These are phyloP conservation scores for Cheilosia scutellata DNA, from an alignment of 2,888 invertebrate species.

Conservation along the genomic window DNA sequence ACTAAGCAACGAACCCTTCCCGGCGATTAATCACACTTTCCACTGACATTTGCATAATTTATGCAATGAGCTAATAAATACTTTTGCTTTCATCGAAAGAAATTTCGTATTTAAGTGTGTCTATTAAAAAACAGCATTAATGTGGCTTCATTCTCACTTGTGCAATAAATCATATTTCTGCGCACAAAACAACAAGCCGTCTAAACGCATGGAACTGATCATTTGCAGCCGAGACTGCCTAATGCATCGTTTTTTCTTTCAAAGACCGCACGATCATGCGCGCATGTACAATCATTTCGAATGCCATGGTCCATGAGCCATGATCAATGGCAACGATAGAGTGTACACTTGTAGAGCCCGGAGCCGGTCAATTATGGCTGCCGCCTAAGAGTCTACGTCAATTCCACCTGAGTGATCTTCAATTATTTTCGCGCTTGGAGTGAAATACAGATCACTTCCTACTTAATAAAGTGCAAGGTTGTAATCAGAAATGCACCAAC, in stretches of 20 bases:
- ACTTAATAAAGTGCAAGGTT: constrained; percentile 10
- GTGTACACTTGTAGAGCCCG: neutral
- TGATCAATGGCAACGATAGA: constrained; percentile 12
- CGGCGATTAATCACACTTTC: constrained; percentile 8
- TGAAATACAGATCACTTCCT: constrained; percentile 22
- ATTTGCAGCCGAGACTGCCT: constrained; percentile 14
- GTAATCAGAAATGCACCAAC: neutral
- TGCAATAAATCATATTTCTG: constrained; percentile 10
- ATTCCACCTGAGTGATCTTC: constrained; percentile 45
- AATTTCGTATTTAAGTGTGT: neutral
- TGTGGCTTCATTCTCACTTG: neutral
- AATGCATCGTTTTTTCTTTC: neutral
- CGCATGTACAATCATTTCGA: neutral
- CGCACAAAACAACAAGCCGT: neutral
- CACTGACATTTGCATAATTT: constrained; percentile 2
- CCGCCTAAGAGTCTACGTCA: neutral
- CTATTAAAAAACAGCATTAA: neutral
- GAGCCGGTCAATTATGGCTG: neutral
- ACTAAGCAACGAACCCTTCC: neutral
- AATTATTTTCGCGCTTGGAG: constrained; percentile 36
- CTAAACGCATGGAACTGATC: neutral
- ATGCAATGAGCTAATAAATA: neutral
- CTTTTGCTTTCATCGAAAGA: neutral
- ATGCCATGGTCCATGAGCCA: constrained; percentile 10
- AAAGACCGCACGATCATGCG: neutral